Conservation (phyloP, 2,888 invertebrate species). For the Asteroscopus sphinx region DNA sequence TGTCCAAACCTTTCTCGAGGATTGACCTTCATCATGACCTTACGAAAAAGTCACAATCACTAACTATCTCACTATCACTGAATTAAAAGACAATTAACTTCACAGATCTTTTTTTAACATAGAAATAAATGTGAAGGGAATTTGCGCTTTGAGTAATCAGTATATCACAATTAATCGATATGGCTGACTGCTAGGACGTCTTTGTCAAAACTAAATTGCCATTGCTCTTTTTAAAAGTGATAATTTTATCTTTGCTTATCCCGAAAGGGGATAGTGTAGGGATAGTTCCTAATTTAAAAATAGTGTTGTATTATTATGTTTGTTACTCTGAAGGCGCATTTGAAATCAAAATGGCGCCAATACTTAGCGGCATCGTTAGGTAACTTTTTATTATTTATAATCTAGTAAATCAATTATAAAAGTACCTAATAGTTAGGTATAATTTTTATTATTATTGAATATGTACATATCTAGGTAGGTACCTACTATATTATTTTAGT, state of each 20-base stretch:
- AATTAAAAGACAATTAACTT: slow-evolving; percentile 54
- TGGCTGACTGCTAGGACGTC: slow-evolving; percentile 71
- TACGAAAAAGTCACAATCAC: slow-evolving; percentile 38
- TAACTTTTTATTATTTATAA: slow-evolving; percentile 55
- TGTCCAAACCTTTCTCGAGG: slow-evolving; percentile 36
- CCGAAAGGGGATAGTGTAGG: slow-evolving; percentile 43
- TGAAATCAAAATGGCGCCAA: slow-evolving; percentile 84
- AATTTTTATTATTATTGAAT: no score
- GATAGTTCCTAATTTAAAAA: slow-evolving; percentile 22
- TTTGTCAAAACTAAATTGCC: slow-evolving; percentile 30
- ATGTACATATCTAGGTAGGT: no score
- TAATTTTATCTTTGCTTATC: slow-evolving; percentile 26
- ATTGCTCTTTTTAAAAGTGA: slow-evolving; percentile 30
- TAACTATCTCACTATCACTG: slow-evolving; percentile 47
- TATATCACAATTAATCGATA: slow-evolving; percentile 68
- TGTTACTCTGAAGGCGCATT: slow-evolving; percentile 67
- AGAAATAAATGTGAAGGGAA: slow-evolving; percentile 76
- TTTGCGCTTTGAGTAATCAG: slow-evolving; percentile 40
- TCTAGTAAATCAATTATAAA: no score
- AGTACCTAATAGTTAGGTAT: no score
- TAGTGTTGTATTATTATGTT: slow-evolving; percentile 68
- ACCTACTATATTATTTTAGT: no score
- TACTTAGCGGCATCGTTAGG: slow-evolving; percentile 85
- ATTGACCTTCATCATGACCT: slow-evolving; percentile 55
- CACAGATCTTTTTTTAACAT: slow-evolving; percentile 52